Evolutionary conservation across 2,113 vertebrate species (phyloP).

Genomic region (Mirza zaza): DNA sequence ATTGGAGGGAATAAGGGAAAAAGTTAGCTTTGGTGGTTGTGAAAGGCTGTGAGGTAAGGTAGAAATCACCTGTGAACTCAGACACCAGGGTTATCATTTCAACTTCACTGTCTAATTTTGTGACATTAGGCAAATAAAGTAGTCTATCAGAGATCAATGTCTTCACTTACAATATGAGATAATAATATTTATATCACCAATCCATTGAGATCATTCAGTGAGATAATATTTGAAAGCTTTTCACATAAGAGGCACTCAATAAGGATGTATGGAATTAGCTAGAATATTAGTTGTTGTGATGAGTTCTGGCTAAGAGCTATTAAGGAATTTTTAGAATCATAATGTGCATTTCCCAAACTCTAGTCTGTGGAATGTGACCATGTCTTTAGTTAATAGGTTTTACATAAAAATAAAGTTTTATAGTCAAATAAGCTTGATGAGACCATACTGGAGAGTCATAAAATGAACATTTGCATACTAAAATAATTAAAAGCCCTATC

Average conservation of each 20-base stretch:
- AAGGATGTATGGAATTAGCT: not conserved
- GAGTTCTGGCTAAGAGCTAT: not conserved
- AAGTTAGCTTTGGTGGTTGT: not conserved
- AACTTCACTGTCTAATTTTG: not conserved
- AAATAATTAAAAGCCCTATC: not conserved
- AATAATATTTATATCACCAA: not conserved
- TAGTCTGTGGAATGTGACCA: not conserved
- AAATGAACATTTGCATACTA: not conserved
- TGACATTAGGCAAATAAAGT: not conserved
- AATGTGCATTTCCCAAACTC: not conserved
- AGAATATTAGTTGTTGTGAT: not conserved
- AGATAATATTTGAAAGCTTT: not conserved
- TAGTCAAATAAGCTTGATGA: slow-evolving; percentile 26
- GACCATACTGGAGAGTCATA: not conserved
- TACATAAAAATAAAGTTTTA: slow-evolving; percentile 33
- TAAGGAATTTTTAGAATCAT: slow-evolving; percentile 12
- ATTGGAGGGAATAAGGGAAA: not conserved
- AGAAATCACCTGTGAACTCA: not conserved
- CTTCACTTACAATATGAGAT: not conserved
- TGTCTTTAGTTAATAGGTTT: not conserved
- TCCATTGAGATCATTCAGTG: not conserved
- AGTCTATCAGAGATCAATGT: not conserved
- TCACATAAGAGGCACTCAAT: not conserved
- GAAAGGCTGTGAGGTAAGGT: not conserved
- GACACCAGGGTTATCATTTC: not conserved